Conservation (phyloP, 1,140 invertebrate species). For the Euura lappo region DNA sequence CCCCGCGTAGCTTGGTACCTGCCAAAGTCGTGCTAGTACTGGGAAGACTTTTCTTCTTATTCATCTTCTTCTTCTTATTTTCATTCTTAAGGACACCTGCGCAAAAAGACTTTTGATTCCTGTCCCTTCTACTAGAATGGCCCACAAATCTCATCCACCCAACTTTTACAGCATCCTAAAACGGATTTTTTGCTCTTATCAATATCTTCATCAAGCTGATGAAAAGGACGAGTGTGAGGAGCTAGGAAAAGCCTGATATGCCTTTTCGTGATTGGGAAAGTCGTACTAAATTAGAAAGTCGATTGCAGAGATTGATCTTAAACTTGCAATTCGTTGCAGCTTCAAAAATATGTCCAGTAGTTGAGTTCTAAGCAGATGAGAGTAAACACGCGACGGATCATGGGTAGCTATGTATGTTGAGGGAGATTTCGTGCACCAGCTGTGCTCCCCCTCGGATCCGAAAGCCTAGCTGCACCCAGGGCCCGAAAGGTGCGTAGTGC, state of each 20-base stretch:
- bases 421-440: conserved; percentile 27
- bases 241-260: too few species aligned
- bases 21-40: conserved; percentile 41
- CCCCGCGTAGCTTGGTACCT: conserved; percentile 14
- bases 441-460: conserved; percentile 17
- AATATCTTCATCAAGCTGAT: too few species aligned
- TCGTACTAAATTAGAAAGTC: too few species aligned
- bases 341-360: conserved; percentile 3
- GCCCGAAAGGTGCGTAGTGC: conserved; percentile 15
- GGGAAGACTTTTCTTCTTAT: conserved; percentile 27
- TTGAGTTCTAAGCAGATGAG: conserved; percentile 53
- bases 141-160: too few species aligned
- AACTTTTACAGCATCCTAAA: too few species aligned
- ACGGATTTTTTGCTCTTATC: too few species aligned
- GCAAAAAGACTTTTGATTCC: conserved; percentile 55
- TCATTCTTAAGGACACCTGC: conserved; percentile 45
- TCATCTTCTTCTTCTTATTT: too few species aligned
- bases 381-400: conserved; percentile 43
- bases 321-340: too few species aligned
- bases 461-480: conserved; percentile 5
- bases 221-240: too few species aligned
- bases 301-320: too few species aligned
- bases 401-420: conserved; percentile 17
- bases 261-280: too few species aligned
- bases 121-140: conserved; percentile 30